A percentile compares a stretch with the other conserved stretches of the same genome.
phyloP scores from a whole-genome alignment of 2,113 vertebrate species.

The Equus quagga region DNA sequence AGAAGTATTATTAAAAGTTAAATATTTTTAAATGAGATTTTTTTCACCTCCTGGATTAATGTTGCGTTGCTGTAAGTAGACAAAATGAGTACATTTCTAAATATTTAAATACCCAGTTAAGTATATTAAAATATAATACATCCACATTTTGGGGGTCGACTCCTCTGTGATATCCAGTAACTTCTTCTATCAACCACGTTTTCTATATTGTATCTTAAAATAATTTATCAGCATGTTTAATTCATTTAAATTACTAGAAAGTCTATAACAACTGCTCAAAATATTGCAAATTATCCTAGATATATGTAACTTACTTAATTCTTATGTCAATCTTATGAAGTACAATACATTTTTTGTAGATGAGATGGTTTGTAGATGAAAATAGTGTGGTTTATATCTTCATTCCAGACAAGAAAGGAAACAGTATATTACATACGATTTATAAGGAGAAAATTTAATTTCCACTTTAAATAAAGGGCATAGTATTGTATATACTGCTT shows the following conservation, averaged over 20 bases:
- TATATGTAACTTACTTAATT: not conserved
- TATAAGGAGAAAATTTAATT: not conserved
- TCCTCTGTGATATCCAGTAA: not conserved
- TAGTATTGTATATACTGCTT: not conserved
- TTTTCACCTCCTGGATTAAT: not conserved
- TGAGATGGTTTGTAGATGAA: not conserved
- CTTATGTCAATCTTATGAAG: not conserved
- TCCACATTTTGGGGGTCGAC: not conserved
- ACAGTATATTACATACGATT: not conserved
- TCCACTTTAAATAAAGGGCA: slow-evolving; percentile 18
- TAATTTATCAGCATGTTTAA: not conserved
- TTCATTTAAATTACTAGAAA: not conserved
- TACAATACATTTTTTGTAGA: not conserved
- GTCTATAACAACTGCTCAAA: not conserved
- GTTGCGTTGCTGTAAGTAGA: not conserved
- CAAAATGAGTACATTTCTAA: not conserved
- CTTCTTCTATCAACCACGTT: not conserved
- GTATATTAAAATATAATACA: not conserved
- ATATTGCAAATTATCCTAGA: not conserved
- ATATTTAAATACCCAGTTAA: not conserved
- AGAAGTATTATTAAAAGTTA: not conserved
- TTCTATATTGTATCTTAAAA: not conserved
- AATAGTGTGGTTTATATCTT: not conserved
- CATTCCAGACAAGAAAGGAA: not conserved
- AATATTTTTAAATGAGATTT: not conserved